Percentiles rank a stretch among this genome's conserved stretches.
Conservation (phyloP, 2,113 vertebrate genomes). For the Azemiops feae region DNA sequence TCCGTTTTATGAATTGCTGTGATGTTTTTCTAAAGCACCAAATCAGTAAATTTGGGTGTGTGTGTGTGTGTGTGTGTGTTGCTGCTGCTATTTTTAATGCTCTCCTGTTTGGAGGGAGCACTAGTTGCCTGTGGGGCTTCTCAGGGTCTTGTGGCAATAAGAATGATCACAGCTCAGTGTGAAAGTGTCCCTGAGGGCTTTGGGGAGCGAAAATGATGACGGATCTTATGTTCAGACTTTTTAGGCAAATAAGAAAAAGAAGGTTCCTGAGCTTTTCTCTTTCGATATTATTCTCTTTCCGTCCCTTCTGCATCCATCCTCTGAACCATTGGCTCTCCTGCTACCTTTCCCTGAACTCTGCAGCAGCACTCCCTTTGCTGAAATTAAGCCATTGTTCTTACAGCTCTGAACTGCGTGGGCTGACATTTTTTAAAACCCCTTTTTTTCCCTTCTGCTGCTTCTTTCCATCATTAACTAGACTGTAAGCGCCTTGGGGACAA, state of each 20-base stretch:
- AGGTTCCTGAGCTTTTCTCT: background rate
- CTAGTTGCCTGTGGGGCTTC: background rate
- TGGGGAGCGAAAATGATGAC: background rate
- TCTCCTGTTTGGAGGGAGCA: background rate
- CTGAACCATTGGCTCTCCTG: background rate
- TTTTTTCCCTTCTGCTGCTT: background rate
- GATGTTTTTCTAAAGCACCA: background rate
- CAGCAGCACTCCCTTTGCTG: background rate
- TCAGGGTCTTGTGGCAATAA: background rate
- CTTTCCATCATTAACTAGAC: background rate
- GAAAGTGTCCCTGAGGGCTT: background rate
- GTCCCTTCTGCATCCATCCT: background rate
- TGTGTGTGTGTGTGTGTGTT: background rate
- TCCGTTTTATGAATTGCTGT: background rate
- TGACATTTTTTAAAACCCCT: background rate
- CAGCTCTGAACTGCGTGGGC: background rate
- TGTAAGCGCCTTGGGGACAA: background rate
- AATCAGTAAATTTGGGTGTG: background rate
- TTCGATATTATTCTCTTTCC: background rate
- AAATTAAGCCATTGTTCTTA: background rate
- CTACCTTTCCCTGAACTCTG: background rate
- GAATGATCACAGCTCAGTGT: background rate
- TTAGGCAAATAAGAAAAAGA: background rate
- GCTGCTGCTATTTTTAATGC: background rate
- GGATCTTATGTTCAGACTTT: background rate